phyloP scores from a whole-genome alignment of 35 echinoderm and acorn worm genomes.

The Anneissia japonica region DNA sequence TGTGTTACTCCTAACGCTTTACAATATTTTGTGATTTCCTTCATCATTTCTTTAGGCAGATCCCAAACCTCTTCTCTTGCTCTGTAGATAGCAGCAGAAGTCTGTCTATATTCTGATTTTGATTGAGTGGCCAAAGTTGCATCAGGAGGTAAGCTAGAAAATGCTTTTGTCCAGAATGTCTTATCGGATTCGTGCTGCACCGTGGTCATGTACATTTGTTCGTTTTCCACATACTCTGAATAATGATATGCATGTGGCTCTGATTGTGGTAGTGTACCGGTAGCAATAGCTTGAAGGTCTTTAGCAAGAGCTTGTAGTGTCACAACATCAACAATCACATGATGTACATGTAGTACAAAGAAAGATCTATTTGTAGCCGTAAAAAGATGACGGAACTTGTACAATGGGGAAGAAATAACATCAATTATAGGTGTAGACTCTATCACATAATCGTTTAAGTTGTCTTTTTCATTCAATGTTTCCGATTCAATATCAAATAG shows the following conservation, averaged over 20 bases:
- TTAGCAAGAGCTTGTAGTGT: background rate
- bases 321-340: constrained; percentile 7
- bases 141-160: background rate
- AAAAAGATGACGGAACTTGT: background rate
- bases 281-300: background rate
- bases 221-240: constrained; percentile 4
- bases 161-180: background rate
- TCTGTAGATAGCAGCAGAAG: background rate
- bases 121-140: background rate
- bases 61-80: background rate
- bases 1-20: background rate
- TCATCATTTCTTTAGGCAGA: background rate
- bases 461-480: background rate
- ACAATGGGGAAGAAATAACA: constrained; percentile 11
- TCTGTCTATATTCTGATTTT: background rate
- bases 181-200: background rate
- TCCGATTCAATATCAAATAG: background rate
- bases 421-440: background rate
- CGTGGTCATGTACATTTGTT: background rate
- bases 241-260: background rate
- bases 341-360: constrained; percentile 10
- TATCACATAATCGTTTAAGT: background rate
- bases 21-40: background rate
- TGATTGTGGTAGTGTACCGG: background rate
- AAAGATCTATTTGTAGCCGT: background rate